A percentile compares a stretch with the other conserved stretches of the same genome.
These are phyloP conservation scores for Geococcyx californianus DNA, from an alignment of 2,113 vertebrate genomes.

Conservation along the genomic window DNA sequence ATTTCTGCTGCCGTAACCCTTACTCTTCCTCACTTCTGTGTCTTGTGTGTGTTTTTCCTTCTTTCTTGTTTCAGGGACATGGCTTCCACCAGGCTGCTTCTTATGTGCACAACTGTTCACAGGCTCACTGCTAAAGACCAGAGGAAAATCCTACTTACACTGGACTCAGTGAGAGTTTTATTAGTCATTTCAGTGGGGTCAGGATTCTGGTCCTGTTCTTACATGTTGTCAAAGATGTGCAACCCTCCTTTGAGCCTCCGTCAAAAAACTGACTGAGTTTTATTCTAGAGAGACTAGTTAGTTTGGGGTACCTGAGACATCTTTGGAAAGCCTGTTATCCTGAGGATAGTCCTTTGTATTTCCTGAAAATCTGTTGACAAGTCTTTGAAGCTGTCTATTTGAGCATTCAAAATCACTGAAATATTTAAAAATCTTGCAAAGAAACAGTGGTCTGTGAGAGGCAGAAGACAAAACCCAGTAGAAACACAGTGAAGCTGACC, in stretches of 20 bases:
- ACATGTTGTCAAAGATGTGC: neutral
- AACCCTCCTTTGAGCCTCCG: neutral
- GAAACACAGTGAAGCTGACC: neutral
- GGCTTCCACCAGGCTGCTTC: neutral
- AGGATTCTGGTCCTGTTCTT: neutral
- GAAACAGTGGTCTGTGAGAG: neutral
- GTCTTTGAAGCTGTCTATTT: neutral
- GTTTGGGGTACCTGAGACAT: neutral
- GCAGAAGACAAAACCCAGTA: neutral
- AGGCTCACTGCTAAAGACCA: neutral
- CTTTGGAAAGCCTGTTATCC: neutral
- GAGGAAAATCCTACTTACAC: neutral
- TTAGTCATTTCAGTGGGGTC: neutral
- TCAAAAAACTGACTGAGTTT: neutral
- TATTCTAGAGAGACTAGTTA: neutral
- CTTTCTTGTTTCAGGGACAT: neutral
- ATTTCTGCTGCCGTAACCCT: constrained; percentile 1
- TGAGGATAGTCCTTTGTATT: neutral
- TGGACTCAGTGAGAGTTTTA: neutral
- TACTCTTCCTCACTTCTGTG: neutral
- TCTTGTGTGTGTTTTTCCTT: neutral
- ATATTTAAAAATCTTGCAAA: neutral
- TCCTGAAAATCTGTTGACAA: neutral
- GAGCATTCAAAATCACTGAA: neutral
- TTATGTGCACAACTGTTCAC: neutral